Percentiles rank a stretch among this genome's conserved stretches.
These are phyloP conservation scores for Euthynnus affinis DNA, from an alignment of 2,797 vertebrate species.

Conservation along the genomic window DNA sequence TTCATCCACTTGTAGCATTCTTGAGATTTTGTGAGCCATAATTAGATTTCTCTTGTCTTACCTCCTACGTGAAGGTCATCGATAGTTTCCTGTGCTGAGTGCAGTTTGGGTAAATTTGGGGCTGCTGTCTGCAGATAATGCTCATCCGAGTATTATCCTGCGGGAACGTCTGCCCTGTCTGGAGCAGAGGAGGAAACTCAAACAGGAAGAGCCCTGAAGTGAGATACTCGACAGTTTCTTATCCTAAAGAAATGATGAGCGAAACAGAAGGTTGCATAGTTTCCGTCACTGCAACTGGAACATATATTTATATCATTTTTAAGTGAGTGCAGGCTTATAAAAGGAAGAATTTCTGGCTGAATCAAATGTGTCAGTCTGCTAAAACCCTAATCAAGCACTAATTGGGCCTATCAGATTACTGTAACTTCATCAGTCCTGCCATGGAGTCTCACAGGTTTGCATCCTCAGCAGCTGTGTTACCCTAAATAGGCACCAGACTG, in stretches of 20 bases:
- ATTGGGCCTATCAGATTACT: conserved; percentile 72
- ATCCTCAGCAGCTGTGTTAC: conserved; percentile 15
- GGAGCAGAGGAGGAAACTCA: conserved; percentile 64
- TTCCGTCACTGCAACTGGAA: background rate
- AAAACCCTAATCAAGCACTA: conserved; percentile 64
- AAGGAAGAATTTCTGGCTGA: background rate
- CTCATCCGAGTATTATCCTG: conserved; percentile 76
- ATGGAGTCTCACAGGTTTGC: conserved; percentile 76
- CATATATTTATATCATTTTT: background rate
- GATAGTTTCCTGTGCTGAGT: conserved; percentile 79
- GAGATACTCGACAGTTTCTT: conserved; percentile 55
- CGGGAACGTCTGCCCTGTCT: conserved; percentile 65
- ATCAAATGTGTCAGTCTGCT: conserved; percentile 40
- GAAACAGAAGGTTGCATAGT: conserved; percentile 14
- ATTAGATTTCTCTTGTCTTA: conserved; percentile 68
- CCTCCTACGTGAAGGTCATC: conserved; percentile 65
- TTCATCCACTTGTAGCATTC: conserved; percentile 55
- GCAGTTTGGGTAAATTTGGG: conserved; percentile 65
- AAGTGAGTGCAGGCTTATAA: background rate
- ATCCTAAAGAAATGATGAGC: conserved; percentile 48
- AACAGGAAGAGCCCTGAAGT: conserved; percentile 73
- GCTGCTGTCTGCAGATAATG: conserved; percentile 74
- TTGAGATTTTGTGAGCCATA: conserved; percentile 70
- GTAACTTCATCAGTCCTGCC: conserved; percentile 65
- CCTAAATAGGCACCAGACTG: conserved; percentile 15